Evolutionary conservation across 2,797 vertebrate species (phyloP).

Genomic region (Cynodonichthys magdalenae): DNA sequence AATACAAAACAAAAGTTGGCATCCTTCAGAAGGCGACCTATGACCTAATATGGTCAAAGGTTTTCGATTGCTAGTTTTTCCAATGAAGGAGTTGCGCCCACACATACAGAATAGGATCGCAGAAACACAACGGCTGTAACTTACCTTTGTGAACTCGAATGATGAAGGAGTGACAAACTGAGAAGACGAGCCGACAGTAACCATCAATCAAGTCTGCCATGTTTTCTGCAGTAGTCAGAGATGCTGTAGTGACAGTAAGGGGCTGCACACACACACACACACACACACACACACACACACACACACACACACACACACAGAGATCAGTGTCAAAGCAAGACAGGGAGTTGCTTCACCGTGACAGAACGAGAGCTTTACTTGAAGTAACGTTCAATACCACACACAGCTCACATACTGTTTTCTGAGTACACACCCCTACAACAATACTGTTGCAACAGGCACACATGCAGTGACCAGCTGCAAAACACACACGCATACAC

Average conservation of each 20-base stretch:
- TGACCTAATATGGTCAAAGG: too few relatives aligned
- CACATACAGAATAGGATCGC: background rate
- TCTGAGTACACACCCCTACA: slow-evolving; percentile 3
- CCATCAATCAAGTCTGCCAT: slow-evolving; percentile 99
- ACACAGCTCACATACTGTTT: slow-evolving; percentile 8
- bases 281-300: slow-evolving; percentile 32
- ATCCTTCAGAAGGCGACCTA: too few relatives aligned
- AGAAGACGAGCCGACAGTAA: slow-evolving; percentile 94
- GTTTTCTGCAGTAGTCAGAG: slow-evolving; percentile 95
- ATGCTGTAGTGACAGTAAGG: slow-evolving; percentile 94
- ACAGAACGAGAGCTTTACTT: slow-evolving; percentile 70
- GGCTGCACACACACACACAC: slow-evolving; percentile 79
- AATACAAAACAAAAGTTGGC: too few relatives aligned
- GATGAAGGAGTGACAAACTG: slow-evolving; percentile 90
- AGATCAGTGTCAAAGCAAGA: slow-evolving; percentile 47
- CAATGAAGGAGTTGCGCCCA: too few relatives aligned
- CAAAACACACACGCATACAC: background rate
- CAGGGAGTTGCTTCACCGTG: slow-evolving; percentile 63
- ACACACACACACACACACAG: slow-evolving; percentile 13
- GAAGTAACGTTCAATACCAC: slow-evolving; percentile 30
- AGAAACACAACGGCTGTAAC: slow-evolving; percentile 4
- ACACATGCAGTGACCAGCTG: slow-evolving; percentile 25
- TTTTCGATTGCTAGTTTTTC: too few relatives aligned
- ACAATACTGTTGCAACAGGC: slow-evolving; percentile 28
- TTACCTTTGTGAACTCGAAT: slow-evolving; percentile 95